Base-by-base conservation (phyloP, 1,140 invertebrate genomes). In the Brachionus koreanus region DNA sequence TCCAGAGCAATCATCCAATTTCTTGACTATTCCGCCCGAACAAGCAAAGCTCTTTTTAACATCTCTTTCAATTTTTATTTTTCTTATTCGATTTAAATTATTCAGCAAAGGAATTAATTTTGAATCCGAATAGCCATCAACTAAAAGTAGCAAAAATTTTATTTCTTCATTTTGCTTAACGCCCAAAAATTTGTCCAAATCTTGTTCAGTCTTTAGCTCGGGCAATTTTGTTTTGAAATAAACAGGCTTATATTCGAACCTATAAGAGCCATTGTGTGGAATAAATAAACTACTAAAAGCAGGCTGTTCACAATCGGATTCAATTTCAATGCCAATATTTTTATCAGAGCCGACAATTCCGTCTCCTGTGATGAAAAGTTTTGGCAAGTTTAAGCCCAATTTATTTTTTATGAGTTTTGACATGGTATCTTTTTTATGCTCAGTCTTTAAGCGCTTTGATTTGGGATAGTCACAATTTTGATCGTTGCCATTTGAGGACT, bases 91-190 rank as follows among this genome's bases (percentile, higher is more conserved):
- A 25, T 74, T 74, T 6, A 74, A 25, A 35, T 43, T 46, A 29
- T 46, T 25, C 69, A 74, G 43, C 39, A 74, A 46, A 25, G 69
- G 42, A 6, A 46, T 46, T 74, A 74, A 74, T 25, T 74, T 74
- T 13, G 42, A 74, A 46, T 74, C 42, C n/a, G 69, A 74, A 46
- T 46, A 46, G 25, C 69, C 69, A 29, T 74, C 69, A 7, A 46
- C 23, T 74, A 74, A 29, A 42, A 74, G 5, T 12, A 74, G n/a
- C 9, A 74, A 19, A 74, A 46, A 74, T 74, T 29, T 74, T 3
- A 74, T 42, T 7, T 43, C 37, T 46, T 74, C 69, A 46, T 74
- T 35, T 35, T 23, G 4, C 13, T 74, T 25, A 1, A 74, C 19
- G 3, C 42, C 42, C 23, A 74, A 74, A 74, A 25, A 74, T 12